Evolutionary conservation across 2,113 vertebrate genomes (phyloP).

Genomic region (Rhinolophus ferrumequinum): DNA sequence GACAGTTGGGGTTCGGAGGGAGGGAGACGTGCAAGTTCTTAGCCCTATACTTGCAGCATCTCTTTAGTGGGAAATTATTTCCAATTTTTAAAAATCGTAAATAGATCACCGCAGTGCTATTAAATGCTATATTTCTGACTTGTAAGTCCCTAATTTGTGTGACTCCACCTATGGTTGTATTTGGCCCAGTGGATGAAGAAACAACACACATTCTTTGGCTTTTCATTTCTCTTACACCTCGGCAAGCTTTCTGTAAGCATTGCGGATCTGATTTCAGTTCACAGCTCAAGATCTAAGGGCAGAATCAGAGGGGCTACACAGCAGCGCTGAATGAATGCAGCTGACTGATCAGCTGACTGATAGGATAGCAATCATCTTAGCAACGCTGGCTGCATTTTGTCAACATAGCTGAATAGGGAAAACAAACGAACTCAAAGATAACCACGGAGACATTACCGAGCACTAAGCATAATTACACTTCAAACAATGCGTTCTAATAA

Average conservation of each 20-base stretch:
- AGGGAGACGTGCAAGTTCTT: rapidly evolving
- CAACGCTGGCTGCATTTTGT: background rate
- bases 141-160: background rate
- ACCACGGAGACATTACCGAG: background rate
- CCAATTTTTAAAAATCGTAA: background rate
- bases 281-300: background rate
- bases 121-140: background rate
- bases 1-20: background rate
- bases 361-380: background rate
- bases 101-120: background rate
- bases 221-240: background rate
- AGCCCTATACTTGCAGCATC: background rate
- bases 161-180: background rate
- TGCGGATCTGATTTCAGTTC: background rate
- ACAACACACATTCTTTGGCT: background rate
- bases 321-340: background rate
- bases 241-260: background rate
- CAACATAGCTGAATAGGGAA: background rate
- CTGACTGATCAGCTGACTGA: background rate
- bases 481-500: background rate
- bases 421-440: background rate
- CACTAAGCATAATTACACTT: background rate
- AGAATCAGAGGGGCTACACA: background rate
- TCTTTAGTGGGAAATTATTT: background rate
- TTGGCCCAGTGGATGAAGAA: background rate